phyloP scores from a whole-genome alignment of 2,888 invertebrate genomes.

The Melinaea marsaeus region DNA sequence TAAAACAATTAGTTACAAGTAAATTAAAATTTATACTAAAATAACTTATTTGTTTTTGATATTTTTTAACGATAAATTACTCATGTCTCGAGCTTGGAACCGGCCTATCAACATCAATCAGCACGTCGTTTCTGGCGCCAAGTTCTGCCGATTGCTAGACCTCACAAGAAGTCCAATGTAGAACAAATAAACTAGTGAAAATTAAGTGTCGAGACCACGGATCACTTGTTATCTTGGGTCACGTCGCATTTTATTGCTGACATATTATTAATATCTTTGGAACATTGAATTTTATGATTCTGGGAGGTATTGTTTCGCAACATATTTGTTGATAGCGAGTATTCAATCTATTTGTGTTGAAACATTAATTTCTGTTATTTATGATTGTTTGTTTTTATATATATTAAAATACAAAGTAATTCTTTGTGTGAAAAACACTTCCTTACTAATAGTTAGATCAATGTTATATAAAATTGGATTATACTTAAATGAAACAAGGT shows the following conservation, averaged over 20 bases:
- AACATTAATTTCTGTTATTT: slow-evolving; percentile 1
- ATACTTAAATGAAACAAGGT: slow-evolving; percentile 17
- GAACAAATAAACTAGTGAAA: slow-evolving; percentile 72
- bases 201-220: slow-evolving; percentile 69
- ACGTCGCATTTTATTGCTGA: slow-evolving; percentile 71
- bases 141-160: slow-evolving; percentile 35
- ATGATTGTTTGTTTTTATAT: background rate
- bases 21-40: background rate
- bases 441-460: slow-evolving; percentile 12
- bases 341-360: slow-evolving; percentile 13
- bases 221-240: slow-evolving; percentile 68
- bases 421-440: no score
- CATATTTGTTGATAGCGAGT: slow-evolving; percentile 18
- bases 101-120: slow-evolving; percentile 12
- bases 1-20: background rate
- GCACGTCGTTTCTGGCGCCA: slow-evolving; percentile 52
- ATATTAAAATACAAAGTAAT: no score
- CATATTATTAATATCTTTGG: slow-evolving; percentile 70
- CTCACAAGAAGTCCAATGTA: slow-evolving; percentile 42
- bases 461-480: slow-evolving; percentile 19
- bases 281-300: slow-evolving; percentile 67
- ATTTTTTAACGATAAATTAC: background rate
- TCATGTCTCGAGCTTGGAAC: background rate
- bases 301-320: slow-evolving; percentile 60
- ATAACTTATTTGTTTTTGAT: background rate